Percentiles rank a stretch among this genome's conserved stretches.
Conservation (phyloP, 2,888 invertebrate genomes). For the Heliconius sara region DNA sequence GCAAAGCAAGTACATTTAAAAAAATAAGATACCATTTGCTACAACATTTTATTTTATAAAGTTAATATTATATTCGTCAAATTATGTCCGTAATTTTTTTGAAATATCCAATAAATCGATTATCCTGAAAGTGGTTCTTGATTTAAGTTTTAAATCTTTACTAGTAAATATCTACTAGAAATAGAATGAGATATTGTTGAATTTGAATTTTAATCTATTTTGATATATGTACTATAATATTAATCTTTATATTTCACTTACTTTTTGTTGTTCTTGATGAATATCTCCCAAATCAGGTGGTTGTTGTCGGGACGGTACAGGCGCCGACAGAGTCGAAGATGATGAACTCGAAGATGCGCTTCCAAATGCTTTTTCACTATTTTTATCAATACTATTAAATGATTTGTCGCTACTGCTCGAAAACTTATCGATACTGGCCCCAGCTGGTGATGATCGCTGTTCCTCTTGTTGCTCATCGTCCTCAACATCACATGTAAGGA, state of each 20-base stretch:
- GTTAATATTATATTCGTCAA: too few relatives aligned
- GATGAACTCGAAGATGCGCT: conserved; percentile 78
- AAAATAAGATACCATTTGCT: too few relatives aligned
- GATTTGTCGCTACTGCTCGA: conserved; percentile 81
- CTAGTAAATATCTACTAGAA: too few relatives aligned
- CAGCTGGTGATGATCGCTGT: conserved; percentile 86
- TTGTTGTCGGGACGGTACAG: conserved; percentile 62
- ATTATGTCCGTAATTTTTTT: too few relatives aligned
- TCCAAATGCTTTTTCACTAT: conserved; percentile 82
- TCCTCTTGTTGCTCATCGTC: conserved; percentile 81
- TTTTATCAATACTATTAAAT: conserved; percentile 85
- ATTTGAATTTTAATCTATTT: too few relatives aligned
- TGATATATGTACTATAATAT: background rate
- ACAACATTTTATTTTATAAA: too few relatives aligned
- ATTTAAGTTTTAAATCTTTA: too few relatives aligned
- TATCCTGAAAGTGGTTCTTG: too few relatives aligned
- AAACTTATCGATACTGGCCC: conserved; percentile 86
- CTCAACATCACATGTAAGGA: conserved; percentile 93
- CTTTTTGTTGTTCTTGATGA: conserved; percentile 75
- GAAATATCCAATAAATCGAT: too few relatives aligned
- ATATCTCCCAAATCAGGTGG: conserved; percentile 76
- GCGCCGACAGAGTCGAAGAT: conserved; percentile 72
- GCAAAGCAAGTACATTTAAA: too few relatives aligned
- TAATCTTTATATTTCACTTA: conserved; percentile 46
- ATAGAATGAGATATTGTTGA: too few relatives aligned